Percentiles rank a stretch among this genome's conserved stretches.
These are phyloP conservation scores for Cinclus mexicanus DNA, from an alignment of 2,113 vertebrate species.

Conservation along the genomic window DNA sequence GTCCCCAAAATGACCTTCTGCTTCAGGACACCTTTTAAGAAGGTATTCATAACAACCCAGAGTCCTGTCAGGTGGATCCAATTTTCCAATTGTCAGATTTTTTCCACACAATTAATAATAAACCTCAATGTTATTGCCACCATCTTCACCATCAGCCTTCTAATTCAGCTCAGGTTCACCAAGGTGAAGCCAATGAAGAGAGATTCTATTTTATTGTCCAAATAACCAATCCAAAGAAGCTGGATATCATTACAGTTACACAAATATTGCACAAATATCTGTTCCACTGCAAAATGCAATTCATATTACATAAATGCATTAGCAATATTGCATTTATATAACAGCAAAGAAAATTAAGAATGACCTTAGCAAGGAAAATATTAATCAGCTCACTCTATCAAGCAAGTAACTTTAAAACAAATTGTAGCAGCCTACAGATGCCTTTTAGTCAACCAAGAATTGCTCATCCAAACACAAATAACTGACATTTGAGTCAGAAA, in stretches of 20 bases:
- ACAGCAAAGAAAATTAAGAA: neutral
- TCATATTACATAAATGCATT: neutral
- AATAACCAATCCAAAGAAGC: neutral
- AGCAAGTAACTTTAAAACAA: slow-evolving; percentile 28
- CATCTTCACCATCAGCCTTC: neutral
- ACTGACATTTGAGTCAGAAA: slow-evolving; percentile 42
- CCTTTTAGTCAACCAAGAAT: slow-evolving; percentile 18
- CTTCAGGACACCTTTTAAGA: neutral
- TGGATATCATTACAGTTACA: neutral
- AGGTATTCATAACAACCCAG: neutral
- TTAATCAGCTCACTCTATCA: neutral
- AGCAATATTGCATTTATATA: neutral
- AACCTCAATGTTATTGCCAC: neutral
- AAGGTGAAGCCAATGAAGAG: neutral
- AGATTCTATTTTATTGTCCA: neutral
- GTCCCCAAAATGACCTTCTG: neutral
- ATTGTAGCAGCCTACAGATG: slow-evolving; percentile 13
- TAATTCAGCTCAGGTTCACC: neutral
- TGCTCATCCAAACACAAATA: slow-evolving; percentile 33
- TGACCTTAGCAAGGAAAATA: neutral
- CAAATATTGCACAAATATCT: neutral
- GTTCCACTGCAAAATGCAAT: neutral
- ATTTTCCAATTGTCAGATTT: neutral
- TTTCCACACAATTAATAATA: neutral
- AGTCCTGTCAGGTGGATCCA: neutral